Evolutionary conservation across 2,113 vertebrate genomes (phyloP).

Genomic region (Gopherus flavomarginatus): DNA sequence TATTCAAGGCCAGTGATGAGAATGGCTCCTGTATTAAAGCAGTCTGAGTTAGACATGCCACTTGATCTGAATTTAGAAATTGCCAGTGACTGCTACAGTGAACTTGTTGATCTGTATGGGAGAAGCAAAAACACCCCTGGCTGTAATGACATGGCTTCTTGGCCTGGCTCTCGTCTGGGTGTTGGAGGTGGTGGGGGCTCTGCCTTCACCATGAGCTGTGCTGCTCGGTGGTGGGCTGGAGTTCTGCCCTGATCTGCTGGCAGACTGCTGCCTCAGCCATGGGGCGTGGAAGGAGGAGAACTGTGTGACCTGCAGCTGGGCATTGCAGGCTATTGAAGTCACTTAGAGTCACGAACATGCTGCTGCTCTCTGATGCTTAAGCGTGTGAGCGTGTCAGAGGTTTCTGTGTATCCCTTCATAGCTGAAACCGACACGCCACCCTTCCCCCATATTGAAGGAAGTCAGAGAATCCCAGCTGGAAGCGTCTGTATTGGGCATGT

Average conservation of each 20-base stretch:
- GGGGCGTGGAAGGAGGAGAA: neutral
- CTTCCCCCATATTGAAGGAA: neutral
- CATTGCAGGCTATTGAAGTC: neutral
- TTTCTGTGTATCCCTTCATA: accelerated
- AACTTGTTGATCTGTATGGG: neutral
- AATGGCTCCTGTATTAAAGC: constrained; percentile 19
- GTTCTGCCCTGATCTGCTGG: accelerated
- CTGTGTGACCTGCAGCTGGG: neutral
- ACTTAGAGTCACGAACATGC: neutral
- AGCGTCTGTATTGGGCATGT: accelerated
- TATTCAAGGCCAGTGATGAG: constrained; percentile 45
- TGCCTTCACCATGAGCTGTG: neutral
- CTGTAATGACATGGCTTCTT: neutral
- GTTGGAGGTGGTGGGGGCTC: neutral
- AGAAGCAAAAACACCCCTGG: neutral
- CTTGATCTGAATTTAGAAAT: neutral
- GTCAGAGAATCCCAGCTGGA: neutral
- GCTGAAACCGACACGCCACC: neutral
- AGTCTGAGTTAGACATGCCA: constrained; percentile 19
- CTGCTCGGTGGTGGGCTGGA: neutral
- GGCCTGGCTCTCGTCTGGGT: neutral
- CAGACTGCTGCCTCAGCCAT: accelerated
- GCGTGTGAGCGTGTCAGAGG: accelerated
- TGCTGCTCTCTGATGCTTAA: accelerated
- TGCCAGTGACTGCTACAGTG: neutral